Evolutionary conservation across 2,888 invertebrate species (phyloP).

Genomic region (Napeogenes sylphis): DNA sequence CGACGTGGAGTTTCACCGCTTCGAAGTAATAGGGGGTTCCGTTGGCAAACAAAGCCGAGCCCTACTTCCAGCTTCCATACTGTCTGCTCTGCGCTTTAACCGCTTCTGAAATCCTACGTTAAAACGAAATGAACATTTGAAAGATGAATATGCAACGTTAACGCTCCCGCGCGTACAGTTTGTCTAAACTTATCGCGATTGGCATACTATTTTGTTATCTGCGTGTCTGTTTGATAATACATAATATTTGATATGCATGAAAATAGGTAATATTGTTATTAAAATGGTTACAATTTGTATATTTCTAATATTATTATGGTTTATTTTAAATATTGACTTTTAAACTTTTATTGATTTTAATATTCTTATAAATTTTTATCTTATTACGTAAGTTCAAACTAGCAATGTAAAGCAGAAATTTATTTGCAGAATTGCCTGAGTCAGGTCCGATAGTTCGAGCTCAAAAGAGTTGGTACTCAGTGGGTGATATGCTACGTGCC

Average conservation of each 20-base stretch:
- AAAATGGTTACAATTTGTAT: too few species aligned
- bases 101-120: slow-evolving; percentile 51
- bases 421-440: slow-evolving; percentile 78
- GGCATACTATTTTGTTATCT: slow-evolving; percentile 37
- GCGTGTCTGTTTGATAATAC: slow-evolving; percentile 9
- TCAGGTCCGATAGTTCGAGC: slow-evolving; percentile 80
- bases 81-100: slow-evolving; percentile 62
- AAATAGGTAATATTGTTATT: too few species aligned
- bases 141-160: slow-evolving; percentile 67
- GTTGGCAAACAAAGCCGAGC: slow-evolving; percentile 64
- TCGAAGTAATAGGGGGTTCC: slow-evolving; percentile 62
- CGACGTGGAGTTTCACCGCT: slow-evolving; percentile 53
- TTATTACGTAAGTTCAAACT: not conserved
- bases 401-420: slow-evolving; percentile 7
- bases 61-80: slow-evolving; percentile 58
- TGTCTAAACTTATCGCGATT: slow-evolving; percentile 47
- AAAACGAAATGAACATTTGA: slow-evolving; percentile 56
- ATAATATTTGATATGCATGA: not conserved
- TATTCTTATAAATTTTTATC: too few species aligned
- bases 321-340: too few species aligned
- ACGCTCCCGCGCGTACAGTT: slow-evolving; percentile 39
- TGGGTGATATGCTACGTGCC: slow-evolving; percentile 82
- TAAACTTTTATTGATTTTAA: too few species aligned
- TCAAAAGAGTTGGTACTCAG: slow-evolving; percentile 82
- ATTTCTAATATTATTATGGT: too few species aligned